phyloP scores from a whole-genome alignment of 2,888 invertebrate species.

The Unio pictorum region DNA sequence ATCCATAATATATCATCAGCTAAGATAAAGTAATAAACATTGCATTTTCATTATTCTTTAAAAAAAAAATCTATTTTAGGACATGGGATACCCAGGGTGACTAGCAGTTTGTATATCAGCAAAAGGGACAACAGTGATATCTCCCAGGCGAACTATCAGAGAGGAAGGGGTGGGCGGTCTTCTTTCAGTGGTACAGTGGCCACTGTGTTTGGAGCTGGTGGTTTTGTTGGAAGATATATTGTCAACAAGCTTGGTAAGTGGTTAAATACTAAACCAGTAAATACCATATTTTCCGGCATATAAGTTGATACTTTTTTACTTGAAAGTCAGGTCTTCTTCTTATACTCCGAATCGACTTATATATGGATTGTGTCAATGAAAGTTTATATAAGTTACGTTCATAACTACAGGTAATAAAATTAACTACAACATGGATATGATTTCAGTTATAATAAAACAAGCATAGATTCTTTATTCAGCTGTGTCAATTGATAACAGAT shows the following conservation, averaged over 20 bases:
- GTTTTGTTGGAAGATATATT: constrained; percentile 90
- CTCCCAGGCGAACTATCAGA: constrained; percentile 50
- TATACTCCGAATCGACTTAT: too few species aligned
- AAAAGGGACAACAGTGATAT: constrained; percentile 24
- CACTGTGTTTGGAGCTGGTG: constrained; percentile 96
- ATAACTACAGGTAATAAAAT: too few species aligned
- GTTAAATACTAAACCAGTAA: not conserved
- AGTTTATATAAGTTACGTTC: too few species aligned
- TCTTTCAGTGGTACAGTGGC: constrained; percentile 97
- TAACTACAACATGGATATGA: too few species aligned
- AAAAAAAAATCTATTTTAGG: constrained; percentile 28
- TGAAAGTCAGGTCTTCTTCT: too few species aligned
- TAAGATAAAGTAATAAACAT: not conserved
- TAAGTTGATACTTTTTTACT: too few species aligned
- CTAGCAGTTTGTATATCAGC: constrained; percentile 32
- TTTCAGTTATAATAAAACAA: too few species aligned
- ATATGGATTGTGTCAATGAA: too few species aligned
- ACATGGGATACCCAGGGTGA: constrained; percentile 34
- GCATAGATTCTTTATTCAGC: too few species aligned
- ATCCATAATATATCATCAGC: not conserved
- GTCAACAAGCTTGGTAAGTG: constrained; percentile 89
- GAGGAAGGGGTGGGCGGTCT: constrained; percentile 82
- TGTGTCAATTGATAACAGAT: too few species aligned
- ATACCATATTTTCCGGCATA: too few species aligned
- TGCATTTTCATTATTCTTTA: not conserved